phyloP scores from a whole-genome alignment of 2,797 vertebrate species.

The Tenualosa thibaudeaui region DNA sequence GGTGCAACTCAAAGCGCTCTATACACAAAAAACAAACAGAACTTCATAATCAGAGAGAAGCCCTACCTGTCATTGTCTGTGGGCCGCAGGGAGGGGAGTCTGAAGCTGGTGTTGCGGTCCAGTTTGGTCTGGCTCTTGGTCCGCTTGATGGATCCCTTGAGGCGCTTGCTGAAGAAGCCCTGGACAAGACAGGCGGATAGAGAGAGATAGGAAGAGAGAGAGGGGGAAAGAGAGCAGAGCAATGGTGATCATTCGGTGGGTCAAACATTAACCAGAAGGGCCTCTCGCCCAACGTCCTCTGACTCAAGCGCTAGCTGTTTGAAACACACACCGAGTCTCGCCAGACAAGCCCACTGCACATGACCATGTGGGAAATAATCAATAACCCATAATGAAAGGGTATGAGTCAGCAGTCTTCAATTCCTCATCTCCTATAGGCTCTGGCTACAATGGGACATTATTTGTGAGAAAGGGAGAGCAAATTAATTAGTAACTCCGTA shows the following conservation, averaged over 20 bases:
- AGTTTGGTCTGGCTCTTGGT: conserved; percentile 96
- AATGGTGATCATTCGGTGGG: not conserved
- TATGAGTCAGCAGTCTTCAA: not conserved
- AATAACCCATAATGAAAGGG: not conserved
- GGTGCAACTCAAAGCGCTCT: too few species aligned
- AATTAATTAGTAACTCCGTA: not conserved
- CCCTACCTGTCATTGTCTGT: conserved; percentile 86
- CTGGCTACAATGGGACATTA: not conserved
- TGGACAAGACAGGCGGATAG: conserved; percentile 48
- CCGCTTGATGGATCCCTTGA: conserved; percentile 97
- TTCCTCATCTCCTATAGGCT: not conserved
- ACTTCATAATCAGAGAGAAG: not conserved
- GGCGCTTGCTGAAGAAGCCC: conserved; percentile 96
- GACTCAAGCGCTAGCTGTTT: not conserved
- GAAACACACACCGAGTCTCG: not conserved
- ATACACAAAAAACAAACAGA: too few species aligned
- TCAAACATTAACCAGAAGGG: conserved; percentile 8
- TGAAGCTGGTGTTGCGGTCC: conserved; percentile 91
- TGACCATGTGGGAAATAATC: not conserved
- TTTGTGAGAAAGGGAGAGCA: not conserved
- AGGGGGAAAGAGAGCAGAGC: not conserved
- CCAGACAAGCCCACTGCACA: not conserved
- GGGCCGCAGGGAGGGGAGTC: conserved; percentile 81
- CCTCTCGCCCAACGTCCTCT: not conserved
- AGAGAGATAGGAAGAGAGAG: not conserved